phyloP scores from a whole-genome alignment of 1,140 invertebrate species.

The Macrosteles quadrilineatus region DNA sequence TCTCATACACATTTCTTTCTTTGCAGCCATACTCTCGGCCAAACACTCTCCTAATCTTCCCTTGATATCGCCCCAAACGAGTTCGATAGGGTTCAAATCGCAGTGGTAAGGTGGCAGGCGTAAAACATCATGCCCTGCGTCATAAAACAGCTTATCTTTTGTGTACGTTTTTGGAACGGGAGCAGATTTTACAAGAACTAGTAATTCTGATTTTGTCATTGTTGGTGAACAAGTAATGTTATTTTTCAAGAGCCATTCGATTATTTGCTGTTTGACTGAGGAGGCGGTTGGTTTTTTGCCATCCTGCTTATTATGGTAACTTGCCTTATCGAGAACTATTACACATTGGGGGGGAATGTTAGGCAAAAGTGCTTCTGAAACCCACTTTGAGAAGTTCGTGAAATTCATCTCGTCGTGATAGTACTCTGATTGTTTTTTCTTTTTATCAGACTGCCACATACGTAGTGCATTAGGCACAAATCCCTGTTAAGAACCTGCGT shows the following conservation, averaged over 20 bases:
- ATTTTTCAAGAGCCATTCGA: background rate
- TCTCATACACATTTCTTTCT: background rate
- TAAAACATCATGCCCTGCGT: background rate
- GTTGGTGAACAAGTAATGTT: background rate
- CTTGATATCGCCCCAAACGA: conserved; percentile 10
- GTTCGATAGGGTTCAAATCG: conserved; percentile 9
- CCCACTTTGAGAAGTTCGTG: conserved; percentile 9
- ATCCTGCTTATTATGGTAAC: background rate
- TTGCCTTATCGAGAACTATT: background rate
- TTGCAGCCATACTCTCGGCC: background rate
- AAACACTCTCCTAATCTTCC: background rate
- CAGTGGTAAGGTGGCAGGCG: background rate
- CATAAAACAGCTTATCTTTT: background rate
- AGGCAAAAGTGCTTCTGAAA: background rate
- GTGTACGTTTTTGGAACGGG: background rate
- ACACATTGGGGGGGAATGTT: background rate
- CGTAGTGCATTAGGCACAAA: background rate
- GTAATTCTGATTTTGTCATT: background rate
- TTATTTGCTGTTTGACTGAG: background rate
- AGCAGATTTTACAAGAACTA: background rate
- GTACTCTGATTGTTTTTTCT: background rate
- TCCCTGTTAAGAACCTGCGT: background rate
- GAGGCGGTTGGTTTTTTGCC: background rate
- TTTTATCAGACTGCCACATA: background rate
- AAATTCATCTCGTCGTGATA: conserved; percentile 15